A percentile compares a stretch with the other conserved stretches of the same genome.
phyloP scores from a whole-genome alignment of 2,113 vertebrate species.

The Lethenteron reissneri region DNA sequence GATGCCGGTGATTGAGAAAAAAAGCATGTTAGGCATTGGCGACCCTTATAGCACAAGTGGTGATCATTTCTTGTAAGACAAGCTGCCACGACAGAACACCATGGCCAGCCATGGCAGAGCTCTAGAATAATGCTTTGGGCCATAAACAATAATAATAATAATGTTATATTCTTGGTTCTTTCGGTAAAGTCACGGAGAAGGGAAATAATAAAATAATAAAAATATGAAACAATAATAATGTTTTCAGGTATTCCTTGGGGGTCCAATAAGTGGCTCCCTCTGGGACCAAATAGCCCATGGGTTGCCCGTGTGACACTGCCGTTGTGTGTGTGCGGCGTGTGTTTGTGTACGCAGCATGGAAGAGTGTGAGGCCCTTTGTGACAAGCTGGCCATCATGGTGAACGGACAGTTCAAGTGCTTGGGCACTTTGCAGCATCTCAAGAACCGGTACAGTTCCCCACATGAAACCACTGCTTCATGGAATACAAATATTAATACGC shows the following conservation, averaged over 20 bases:
- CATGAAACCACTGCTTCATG: background rate
- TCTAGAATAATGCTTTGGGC: too few species aligned
- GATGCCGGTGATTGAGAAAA: too few species aligned
- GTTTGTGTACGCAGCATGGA: constrained; percentile 8
- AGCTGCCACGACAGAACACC: too few species aligned
- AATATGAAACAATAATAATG: background rate
- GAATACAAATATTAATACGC: background rate
- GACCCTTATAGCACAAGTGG: too few species aligned
- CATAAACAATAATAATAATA: background rate
- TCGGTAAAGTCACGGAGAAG: background rate
- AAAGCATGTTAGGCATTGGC: too few species aligned
- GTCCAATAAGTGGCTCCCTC: background rate
- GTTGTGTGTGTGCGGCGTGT: background rate
- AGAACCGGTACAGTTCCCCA: constrained; percentile 4
- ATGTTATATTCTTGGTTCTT: background rate
- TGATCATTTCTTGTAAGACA: too few species aligned
- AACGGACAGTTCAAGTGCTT: constrained; percentile 9
- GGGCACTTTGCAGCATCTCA: constrained; percentile 7
- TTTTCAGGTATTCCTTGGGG: background rate
- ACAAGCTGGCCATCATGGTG: constrained; percentile 10
- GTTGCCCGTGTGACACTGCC: background rate
- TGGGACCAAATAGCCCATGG: background rate
- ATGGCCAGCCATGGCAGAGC: too few species aligned
- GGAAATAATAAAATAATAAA: background rate
- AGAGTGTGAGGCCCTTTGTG: constrained; percentile 10